phyloP scores from a whole-genome alignment of 2,888 invertebrate genomes.

The Spilarctia lutea region DNA sequence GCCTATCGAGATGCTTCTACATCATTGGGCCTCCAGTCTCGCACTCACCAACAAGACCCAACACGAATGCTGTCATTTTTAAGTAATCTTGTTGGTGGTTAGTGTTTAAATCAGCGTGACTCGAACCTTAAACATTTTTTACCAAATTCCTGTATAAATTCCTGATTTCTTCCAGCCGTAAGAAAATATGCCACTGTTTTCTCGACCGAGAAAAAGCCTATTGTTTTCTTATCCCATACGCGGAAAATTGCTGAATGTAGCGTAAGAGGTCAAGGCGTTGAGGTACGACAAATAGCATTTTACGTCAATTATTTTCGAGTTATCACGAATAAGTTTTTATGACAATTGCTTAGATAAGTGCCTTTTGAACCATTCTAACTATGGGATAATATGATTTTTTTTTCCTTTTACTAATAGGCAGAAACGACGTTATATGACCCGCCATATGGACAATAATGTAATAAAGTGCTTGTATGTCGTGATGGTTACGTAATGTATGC shows the following conservation, averaged over 20 bases:
- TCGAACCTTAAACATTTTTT: too few species aligned
- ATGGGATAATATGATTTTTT: constrained; percentile 4
- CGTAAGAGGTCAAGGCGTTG: constrained; percentile 39
- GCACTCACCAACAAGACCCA: too few species aligned
- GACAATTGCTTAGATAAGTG: constrained; percentile 2
- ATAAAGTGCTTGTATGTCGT: neutral
- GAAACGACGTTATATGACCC: neutral
- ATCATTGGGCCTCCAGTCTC: too few species aligned
- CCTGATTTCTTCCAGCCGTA: constrained; percentile 3
- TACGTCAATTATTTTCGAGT: constrained; percentile 47
- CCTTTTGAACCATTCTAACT: neutral
- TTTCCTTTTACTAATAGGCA: constrained; percentile 2
- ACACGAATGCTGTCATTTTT: too few species aligned
- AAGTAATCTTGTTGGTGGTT: too few species aligned
- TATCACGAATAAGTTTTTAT: constrained; percentile 22
- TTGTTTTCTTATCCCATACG: constrained; percentile 36
- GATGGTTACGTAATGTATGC: neutral
- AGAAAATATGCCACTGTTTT: constrained; percentile 15
- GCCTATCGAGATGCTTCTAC: too few species aligned
- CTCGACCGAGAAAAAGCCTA: constrained; percentile 17
- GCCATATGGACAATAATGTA: neutral
- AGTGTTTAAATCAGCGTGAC: too few species aligned
- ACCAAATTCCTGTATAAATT: neutral
- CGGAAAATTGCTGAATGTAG: constrained; percentile 35
- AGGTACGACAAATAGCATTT: constrained; percentile 37